Conservation (phyloP, 2,888 invertebrate genomes). For the Campopleginae sp. region DNA sequence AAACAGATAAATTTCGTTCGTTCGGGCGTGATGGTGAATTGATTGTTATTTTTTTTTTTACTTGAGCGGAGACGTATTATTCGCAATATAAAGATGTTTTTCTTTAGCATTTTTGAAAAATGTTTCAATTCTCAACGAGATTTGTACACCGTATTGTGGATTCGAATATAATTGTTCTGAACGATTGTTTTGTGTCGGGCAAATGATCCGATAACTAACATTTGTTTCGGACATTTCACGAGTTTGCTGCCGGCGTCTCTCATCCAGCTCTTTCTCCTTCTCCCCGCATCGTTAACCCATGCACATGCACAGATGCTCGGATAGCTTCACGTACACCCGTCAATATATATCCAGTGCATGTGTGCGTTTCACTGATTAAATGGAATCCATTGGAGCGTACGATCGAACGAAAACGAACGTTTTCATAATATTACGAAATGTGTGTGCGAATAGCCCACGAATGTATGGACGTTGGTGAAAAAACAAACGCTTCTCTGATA, state of each 20-base stretch:
- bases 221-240: conserved; percentile 71
- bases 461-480: neutral
- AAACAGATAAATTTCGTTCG: neutral
- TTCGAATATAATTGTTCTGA: conserved; percentile 46
- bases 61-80: neutral
- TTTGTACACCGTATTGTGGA: conserved; percentile 5
- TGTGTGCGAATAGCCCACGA: neutral
- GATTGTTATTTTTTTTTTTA: neutral
- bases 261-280: neutral
- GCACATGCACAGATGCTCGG: neutral
- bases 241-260: conserved; percentile 12
- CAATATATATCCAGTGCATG: conserved; percentile 1
- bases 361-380: conserved; percentile 57
- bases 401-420: conserved; percentile 39
- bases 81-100: neutral
- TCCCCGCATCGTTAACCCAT: conserved; percentile 4
- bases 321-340: neutral
- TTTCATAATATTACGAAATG: conserved; percentile 34
- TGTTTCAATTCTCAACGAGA: neutral
- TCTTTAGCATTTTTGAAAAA: neutral
- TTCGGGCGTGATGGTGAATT: neutral
- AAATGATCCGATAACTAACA: conserved; percentile 76
- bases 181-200: conserved; percentile 59
- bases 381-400: conserved; percentile 51
- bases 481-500: neutral